Percentiles rank a stretch among this genome's conserved stretches.
Conservation (phyloP, 2,888 invertebrate genomes). For the Ormyrus rosae region DNA sequence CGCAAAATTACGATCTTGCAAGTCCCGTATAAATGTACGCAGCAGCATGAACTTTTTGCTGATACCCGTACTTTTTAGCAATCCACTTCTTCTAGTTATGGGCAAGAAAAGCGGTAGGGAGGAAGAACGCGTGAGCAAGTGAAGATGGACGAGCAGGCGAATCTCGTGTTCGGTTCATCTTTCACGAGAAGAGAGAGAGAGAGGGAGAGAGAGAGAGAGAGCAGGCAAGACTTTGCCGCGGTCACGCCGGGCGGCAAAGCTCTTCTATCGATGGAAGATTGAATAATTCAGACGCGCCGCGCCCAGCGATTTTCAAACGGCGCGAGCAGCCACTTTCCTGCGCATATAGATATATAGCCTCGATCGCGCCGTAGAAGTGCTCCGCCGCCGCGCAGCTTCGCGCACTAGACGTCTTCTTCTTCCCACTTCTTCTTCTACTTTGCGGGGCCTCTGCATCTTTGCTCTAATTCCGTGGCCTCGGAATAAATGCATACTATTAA, state of each 20-base stretch:
- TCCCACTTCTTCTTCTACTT: background rate
- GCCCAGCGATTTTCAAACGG: constrained; percentile 68
- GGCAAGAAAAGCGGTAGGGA: constrained; percentile 13
- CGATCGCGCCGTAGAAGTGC: background rate
- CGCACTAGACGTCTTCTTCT: constrained; percentile 1
- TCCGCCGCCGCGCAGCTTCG: background rate
- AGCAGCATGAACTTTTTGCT: background rate
- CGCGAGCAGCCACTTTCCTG: constrained; percentile 61
- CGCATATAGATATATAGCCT: background rate
- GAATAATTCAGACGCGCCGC: constrained; percentile 70
- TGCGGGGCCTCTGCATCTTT: constrained; percentile 63
- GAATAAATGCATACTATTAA: constrained; percentile 71
- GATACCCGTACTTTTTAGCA: constrained; percentile 13
- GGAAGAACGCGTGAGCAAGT: constrained; percentile 31
- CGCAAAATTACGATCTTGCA: constrained; percentile 4
- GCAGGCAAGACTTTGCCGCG: constrained; percentile 18
- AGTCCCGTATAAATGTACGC: constrained; percentile 2
- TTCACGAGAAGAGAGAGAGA: constrained; percentile 27
- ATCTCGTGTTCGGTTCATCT: constrained; percentile 25
- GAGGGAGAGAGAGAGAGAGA: background rate
- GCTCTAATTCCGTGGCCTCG: constrained; percentile 68
- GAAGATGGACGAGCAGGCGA: constrained; percentile 20
- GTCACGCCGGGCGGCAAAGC: constrained; percentile 58
- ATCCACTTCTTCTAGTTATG: constrained; percentile 25
- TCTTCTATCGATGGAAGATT: constrained; percentile 68